A percentile compares a stretch with the other conserved stretches of the same genome.
Evolutionary conservation across 53 echinoderm and acorn worm genomes (phyloP).

Genomic region (Henricia sp.): DNA sequence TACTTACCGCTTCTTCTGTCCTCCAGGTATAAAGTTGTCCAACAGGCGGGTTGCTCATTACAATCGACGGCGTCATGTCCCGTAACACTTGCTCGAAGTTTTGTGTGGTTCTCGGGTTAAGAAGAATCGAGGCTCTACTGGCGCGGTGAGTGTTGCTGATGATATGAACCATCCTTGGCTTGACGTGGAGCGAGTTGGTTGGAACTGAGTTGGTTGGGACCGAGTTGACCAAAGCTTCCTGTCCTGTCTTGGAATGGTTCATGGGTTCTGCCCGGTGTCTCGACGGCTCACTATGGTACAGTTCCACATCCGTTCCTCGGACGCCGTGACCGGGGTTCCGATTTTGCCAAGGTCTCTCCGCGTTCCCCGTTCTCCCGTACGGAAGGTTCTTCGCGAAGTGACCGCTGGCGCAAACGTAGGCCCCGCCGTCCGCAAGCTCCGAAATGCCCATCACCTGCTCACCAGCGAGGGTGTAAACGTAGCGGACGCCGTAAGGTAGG

Average conservation of each 20-base stretch:
- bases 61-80: conserved; percentile 83
- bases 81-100: conserved; percentile 84
- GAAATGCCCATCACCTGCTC: conserved; percentile 64
- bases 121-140: conserved; percentile 84
- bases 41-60: conserved; percentile 82
- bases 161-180: conserved; percentile 77
- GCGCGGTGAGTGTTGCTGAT: conserved; percentile 91
- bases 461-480: conserved; percentile 79
- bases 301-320: conserved; percentile 65
- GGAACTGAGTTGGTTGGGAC: conserved; percentile 73
- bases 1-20: conserved; percentile 90
- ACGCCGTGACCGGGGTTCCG: conserved; percentile 65
- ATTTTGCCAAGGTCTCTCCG: conserved; percentile 76
- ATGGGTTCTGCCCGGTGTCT: conserved; percentile 27
- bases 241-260: background rate
- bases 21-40: conserved; percentile 87
- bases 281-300: conserved; percentile 50
- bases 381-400: conserved; percentile 76
- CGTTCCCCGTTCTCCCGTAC: conserved; percentile 76
- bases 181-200: no score
- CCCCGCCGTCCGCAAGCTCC: conserved; percentile 92
- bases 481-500: conserved; percentile 88
- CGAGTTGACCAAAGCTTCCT: conserved; percentile 20
- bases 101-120: conserved; percentile 93
- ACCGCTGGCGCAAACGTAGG: conserved; percentile 95